Base-by-base conservation (phyloP, 2,113 vertebrate species). In the Platichthys flesus region DNA sequence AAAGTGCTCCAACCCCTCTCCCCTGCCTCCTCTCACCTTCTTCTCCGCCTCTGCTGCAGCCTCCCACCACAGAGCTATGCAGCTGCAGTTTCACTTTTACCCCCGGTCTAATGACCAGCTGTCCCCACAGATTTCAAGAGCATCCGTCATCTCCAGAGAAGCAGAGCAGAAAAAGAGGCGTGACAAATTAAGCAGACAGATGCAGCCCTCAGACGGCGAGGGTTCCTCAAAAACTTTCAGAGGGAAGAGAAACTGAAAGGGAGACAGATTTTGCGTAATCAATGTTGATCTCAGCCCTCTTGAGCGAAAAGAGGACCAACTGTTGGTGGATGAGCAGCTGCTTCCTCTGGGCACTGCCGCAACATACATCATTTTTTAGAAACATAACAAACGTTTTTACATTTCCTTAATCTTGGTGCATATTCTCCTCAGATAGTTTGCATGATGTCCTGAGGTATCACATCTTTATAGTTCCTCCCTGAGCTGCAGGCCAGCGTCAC, bases 81-180 rank as follows among this genome's bases (percentile, higher is more conserved):
- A 59, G 42, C 13, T 21, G 23, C 55, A 56, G 2, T 23, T 56
- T 56, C 20, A 9, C 71, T 42, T 83, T 87, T 68, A 85, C 90
- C 81, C 76, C 70, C 37, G 71, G 84, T 61, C 86, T 87, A 86
- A 87, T 82, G 79, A 86, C 81, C 77, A 49, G 76, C 82, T 86
- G 85, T 89, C 86, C 82, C 84, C 14, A 15, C 28, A 68, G 83
- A 82, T 83, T 83, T 84, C 65, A 47, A 55, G 47, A 75, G 82
- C 79, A 81, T 91, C 85, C 63, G 76, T 91, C 89, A 90, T 77
- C 77, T 55, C 84, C 69, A 63, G 74, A 74, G 78, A 82, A 74
- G 75, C 24, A 54, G 71, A 82, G 69, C 68, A 64, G 57, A 67
- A 81, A 78, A 65, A 49, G 58, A 60, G 74, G 68, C 21, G 68